A percentile compares a stretch with the other conserved stretches of the same genome.
Conservation (phyloP, 2,888 invertebrate genomes). For the Ennomos erosarius region DNA sequence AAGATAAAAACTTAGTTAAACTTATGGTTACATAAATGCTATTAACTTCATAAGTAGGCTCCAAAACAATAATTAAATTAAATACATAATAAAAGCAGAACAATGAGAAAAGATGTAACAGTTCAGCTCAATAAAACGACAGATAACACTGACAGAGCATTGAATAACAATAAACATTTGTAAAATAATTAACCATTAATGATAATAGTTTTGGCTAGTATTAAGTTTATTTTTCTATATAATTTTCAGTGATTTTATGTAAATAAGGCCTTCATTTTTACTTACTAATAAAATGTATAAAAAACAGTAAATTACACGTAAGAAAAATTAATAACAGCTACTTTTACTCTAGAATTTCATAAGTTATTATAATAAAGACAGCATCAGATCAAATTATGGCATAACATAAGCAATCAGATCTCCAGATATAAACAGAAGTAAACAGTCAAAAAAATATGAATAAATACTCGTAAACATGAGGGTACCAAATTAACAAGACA, state of each 20-base stretch:
- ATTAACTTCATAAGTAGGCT: constrained; percentile 33
- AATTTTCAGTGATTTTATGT: constrained; percentile 15
- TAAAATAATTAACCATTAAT: constrained; percentile 30
- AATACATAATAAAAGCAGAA: constrained; percentile 12
- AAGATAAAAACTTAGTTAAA: constrained; percentile 21
- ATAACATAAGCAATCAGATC: constrained; percentile 41
- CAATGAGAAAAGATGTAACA: constrained; percentile 17
- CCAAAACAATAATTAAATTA: constrained; percentile 9
- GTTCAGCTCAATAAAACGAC: not conserved
- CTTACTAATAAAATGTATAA: constrained; percentile 19
- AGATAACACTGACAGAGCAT: constrained; percentile 19
- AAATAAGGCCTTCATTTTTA: constrained; percentile 34
- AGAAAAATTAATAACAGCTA: constrained; percentile 21
- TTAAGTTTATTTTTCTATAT: constrained; percentile 25
- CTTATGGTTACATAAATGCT: constrained; percentile 36
- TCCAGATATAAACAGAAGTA: constrained; percentile 26
- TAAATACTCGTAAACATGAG: constrained; percentile 53
- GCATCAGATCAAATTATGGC: constrained; percentile 47
- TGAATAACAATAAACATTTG: constrained; percentile 28
- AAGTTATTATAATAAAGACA: constrained; percentile 13
- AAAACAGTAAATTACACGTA: constrained; percentile 1
- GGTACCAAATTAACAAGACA: constrained; percentile 32
- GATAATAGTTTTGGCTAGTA: constrained; percentile 21
- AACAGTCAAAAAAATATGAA: constrained; percentile 46
- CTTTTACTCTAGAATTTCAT: constrained; percentile 20